phyloP scores from a whole-genome alignment of 2,888 invertebrate species.

The Anarsia innoxiella region DNA sequence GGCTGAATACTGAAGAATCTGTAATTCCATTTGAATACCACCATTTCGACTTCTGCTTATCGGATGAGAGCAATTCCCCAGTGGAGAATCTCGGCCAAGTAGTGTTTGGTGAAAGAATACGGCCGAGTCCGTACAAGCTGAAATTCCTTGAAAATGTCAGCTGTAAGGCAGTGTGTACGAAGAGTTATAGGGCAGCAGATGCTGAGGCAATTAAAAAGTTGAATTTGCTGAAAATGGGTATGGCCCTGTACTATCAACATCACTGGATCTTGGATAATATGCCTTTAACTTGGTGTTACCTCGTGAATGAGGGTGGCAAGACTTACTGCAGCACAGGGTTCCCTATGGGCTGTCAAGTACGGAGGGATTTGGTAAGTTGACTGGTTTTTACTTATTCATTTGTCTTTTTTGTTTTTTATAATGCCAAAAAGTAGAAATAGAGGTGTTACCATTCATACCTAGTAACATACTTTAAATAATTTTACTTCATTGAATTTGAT shows the following conservation, averaged over 20 bases:
- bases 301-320: slow-evolving; percentile 79
- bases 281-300: slow-evolving; percentile 98
- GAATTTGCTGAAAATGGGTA: slow-evolving; percentile 90
- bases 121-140: slow-evolving; percentile 94
- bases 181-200: slow-evolving; percentile 80
- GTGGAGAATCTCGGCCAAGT: slow-evolving; percentile 99
- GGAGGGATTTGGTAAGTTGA: slow-evolving; percentile 65
- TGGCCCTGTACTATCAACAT: slow-evolving; percentile 97
- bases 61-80: slow-evolving; percentile 86
- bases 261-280: slow-evolving; percentile 99
- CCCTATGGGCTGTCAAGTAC: slow-evolving; percentile 96
- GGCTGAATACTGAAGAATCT: slow-evolving; percentile 97
- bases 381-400: background rate
- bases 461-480: no score
- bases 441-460: no score
- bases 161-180: slow-evolving; percentile 78
- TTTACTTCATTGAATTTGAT: no score
- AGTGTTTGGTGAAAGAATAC: slow-evolving; percentile 98
- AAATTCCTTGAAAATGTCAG: slow-evolving; percentile 84
- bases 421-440: no score
- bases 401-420: no score
- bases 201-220: slow-evolving; percentile 80
- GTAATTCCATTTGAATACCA: slow-evolving; percentile 99
- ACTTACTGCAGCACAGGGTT: slow-evolving; percentile 96
- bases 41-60: slow-evolving; percentile 96